Percentiles rank a stretch among this genome's conserved stretches.
Evolutionary conservation across 2,797 vertebrate species (phyloP).

Genomic region (Enteromius mattozi): DNA sequence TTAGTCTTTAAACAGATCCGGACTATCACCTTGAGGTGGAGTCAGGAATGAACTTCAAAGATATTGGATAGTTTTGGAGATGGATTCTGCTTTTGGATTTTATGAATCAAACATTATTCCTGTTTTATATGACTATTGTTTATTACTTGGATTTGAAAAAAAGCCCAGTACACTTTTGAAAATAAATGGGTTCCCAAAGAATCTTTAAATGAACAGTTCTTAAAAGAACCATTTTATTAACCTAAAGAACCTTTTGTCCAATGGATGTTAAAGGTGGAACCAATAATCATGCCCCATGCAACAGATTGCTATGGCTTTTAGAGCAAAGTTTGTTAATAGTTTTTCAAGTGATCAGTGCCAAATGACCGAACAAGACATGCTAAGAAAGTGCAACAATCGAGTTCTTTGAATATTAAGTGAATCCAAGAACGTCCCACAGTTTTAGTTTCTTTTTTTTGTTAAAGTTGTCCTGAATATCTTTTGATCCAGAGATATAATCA

Average conservation of each 20-base stretch:
- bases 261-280: not conserved
- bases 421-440: not conserved
- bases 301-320: not conserved
- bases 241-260: not conserved
- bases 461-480: constrained; percentile 58
- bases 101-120: not conserved
- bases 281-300: not conserved
- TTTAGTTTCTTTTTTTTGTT: not conserved
- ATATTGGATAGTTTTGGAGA: not conserved
- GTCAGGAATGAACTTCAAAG: not conserved
- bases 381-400: not conserved
- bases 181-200: not conserved
- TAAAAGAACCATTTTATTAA: not conserved
- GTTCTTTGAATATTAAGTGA: not conserved
- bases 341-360: no score
- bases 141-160: not conserved
- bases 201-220: not conserved
- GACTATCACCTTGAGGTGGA: not conserved
- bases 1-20: constrained; percentile 4
- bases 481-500: constrained; percentile 50
- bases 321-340: no score
- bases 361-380: not conserved
- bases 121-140: not conserved
- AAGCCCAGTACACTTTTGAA: not conserved
- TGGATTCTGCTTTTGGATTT: not conserved